Conservation (phyloP, 2,113 vertebrate genomes). For the Notothenia coriiceps region DNA sequence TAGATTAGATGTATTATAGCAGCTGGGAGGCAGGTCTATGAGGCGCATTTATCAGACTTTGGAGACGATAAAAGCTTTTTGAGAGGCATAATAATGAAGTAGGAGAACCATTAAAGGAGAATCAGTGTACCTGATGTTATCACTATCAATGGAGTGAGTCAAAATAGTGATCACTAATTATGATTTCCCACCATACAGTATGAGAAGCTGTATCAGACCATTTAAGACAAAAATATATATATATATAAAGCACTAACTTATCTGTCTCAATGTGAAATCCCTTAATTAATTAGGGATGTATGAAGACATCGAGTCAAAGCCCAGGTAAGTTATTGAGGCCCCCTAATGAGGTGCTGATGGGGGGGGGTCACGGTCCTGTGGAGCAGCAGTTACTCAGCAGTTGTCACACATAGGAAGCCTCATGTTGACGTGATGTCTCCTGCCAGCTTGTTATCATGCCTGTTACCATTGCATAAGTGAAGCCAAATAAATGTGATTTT, state of each 20-base stretch:
- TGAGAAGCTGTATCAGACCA: not conserved
- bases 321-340: constrained; percentile 35
- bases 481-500: constrained; percentile 63
- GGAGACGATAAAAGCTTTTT: constrained; percentile 20
- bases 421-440: constrained; percentile 69
- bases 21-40: constrained; percentile 4
- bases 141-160: constrained; percentile 15
- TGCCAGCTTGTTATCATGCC: constrained; percentile 74
- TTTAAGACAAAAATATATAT: not conserved
- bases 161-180: not conserved
- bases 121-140: constrained; percentile 31
- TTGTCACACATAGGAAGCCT: constrained; percentile 65
- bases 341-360: constrained; percentile 39
- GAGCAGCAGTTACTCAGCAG: constrained; percentile 65
- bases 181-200: constrained; percentile 11
- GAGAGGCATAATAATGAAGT: constrained; percentile 25
- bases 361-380: constrained; percentile 15
- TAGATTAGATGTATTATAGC: constrained; percentile 4
- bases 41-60: constrained; percentile 29
- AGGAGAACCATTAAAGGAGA: constrained; percentile 23
- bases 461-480: constrained; percentile 68
- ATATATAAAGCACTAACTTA: not conserved
- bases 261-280: not conserved
- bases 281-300: not conserved
- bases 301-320: constrained; percentile 25